Percentiles rank a stretch among this genome's conserved stretches.
phyloP scores from a whole-genome alignment of 2,888 invertebrate genomes.

The Boloria selene region DNA sequence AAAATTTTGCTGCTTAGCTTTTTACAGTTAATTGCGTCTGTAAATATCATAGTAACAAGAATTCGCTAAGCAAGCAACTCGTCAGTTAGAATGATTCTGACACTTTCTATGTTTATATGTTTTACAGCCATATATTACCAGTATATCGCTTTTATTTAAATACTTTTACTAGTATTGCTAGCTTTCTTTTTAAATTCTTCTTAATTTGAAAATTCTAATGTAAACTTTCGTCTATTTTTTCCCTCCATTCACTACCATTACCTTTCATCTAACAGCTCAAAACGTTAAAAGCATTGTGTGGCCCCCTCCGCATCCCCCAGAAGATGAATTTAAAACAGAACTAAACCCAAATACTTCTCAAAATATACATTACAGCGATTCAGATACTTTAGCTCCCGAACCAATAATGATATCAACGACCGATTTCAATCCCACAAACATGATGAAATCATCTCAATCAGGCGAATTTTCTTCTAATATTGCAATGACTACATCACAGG shows the following conservation, averaged over 20 bases:
- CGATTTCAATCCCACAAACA: constrained; percentile 46
- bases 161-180: constrained; percentile 10
- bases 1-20: constrained; percentile 61
- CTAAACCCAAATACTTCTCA: constrained; percentile 35
- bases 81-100: constrained; percentile 65
- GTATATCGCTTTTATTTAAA: constrained; percentile 27
- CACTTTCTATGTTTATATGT: constrained; percentile 49
- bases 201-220: constrained; percentile 63
- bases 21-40: constrained; percentile 61
- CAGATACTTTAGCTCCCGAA: constrained; percentile 29
- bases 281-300: constrained; percentile 79
- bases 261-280: constrained; percentile 67
- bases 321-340: constrained; percentile 59
- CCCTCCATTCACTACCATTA: constrained; percentile 55
- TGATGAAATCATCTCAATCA: constrained; percentile 52
- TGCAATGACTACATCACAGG: constrained; percentile 58
- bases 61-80: constrained; percentile 65
- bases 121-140: constrained; percentile 23
- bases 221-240: constrained; percentile 68
- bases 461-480: constrained; percentile 59
- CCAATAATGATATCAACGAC: constrained; percentile 37
- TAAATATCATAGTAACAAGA: constrained; percentile 55
- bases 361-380: constrained; percentile 30
- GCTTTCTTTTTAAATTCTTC: constrained; percentile 33
- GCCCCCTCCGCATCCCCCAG: constrained; percentile 72